These are phyloP conservation scores for Brachyhypopomus occidentalis DNA, from an alignment of 2,113 vertebrate species.

Conservation along the genomic window DNA sequence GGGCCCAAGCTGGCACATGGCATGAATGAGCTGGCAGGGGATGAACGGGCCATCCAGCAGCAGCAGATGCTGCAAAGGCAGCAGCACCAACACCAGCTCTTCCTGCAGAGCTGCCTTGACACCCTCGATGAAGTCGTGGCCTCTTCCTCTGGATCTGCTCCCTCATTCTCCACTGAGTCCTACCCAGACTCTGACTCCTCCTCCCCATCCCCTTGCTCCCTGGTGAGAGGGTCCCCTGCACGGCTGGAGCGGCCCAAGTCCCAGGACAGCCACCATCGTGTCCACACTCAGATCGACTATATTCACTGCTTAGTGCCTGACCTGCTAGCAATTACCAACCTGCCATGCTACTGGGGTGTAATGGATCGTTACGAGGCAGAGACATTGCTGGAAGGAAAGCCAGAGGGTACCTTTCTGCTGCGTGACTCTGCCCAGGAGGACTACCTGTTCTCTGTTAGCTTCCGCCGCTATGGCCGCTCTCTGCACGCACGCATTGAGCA, in stretches of 20 bases:
- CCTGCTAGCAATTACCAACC: conserved; percentile 76
- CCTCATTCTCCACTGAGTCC: conserved; percentile 31
- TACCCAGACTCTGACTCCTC: conserved; percentile 47
- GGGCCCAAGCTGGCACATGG: conserved; percentile 81
- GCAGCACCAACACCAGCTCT: conserved; percentile 68
- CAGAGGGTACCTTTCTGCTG: conserved; percentile 82
- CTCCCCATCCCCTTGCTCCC: conserved; percentile 34
- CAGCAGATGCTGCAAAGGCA: conserved; percentile 58
- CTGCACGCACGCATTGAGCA: conserved; percentile 83
- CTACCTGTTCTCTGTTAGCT: conserved; percentile 85
- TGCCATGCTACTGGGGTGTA: conserved; percentile 83
- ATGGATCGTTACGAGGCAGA: conserved; percentile 85
- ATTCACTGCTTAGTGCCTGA: conserved; percentile 84
- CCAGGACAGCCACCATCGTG: conserved; percentile 70
- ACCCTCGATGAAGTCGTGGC: conserved; percentile 77
- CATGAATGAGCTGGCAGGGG: conserved; percentile 74
- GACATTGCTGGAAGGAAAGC: conserved; percentile 77
- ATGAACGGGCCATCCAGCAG: conserved; percentile 63
- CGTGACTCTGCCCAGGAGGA: conserved; percentile 85
- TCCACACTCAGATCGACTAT: conserved; percentile 82
- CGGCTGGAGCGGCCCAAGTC: conserved; percentile 56
- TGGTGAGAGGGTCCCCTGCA: conserved; percentile 39
- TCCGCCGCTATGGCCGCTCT: conserved; percentile 82
- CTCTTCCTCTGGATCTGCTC: conserved; percentile 51
- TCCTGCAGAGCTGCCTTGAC: conserved; percentile 77